Evolutionary conservation across 2,113 vertebrate species (phyloP).

Genomic region (Zosterops pallidus): DNA sequence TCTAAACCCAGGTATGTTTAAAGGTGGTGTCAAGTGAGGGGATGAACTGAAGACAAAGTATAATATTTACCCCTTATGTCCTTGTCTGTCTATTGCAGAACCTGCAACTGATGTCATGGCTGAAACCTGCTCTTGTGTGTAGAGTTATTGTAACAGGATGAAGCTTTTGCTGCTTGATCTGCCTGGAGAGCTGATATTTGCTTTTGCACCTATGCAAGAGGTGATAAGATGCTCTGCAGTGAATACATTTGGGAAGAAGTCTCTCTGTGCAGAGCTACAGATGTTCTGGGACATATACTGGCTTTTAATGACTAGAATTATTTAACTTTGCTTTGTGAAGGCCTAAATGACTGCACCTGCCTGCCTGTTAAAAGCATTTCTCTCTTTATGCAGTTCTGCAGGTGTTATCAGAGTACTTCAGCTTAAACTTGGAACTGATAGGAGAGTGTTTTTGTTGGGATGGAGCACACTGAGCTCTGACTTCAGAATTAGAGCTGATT

Average conservation of each 20-base stretch:
- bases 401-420: not conserved
- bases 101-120: not conserved
- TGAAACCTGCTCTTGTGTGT: not conserved
- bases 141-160: not conserved
- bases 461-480: not conserved
- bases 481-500: not conserved
- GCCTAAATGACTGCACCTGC: not conserved
- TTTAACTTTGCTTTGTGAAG: not conserved
- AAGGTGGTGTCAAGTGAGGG: not conserved
- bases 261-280: not conserved
- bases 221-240: not conserved
- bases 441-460: not conserved
- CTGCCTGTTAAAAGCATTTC: not conserved
- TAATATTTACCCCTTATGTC: not conserved
- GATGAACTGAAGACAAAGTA: not conserved
- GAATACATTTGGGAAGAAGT: not conserved
- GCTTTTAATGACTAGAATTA: not conserved
- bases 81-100: not conserved
- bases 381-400: not conserved
- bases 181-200: not conserved
- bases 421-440: not conserved
- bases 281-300: not conserved
- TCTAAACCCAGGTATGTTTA: not conserved
- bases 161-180: not conserved
- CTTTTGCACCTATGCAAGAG: not conserved